Conservation (phyloP, 2,113 vertebrate genomes). For the Ardeotis arabs region DNA sequence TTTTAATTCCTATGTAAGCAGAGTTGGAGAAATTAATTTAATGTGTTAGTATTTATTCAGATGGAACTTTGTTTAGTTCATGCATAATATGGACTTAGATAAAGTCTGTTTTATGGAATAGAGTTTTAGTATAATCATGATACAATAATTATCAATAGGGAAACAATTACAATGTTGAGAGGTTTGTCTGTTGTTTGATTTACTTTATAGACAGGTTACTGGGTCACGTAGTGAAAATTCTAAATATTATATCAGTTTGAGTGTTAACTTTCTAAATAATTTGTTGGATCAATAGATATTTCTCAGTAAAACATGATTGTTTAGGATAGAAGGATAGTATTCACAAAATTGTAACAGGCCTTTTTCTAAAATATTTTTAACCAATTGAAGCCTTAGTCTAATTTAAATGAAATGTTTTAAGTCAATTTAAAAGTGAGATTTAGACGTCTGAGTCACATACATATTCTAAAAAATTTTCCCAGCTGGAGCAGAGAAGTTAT, state of each 20-base stretch:
- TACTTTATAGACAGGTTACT: not conserved
- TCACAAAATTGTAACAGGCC: not conserved
- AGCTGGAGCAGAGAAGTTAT: not conserved
- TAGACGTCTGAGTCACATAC: not conserved
- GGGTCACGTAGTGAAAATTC: not conserved
- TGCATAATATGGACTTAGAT: not conserved
- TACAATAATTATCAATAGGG: not conserved
- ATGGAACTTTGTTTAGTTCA: not conserved
- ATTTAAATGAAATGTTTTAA: not conserved
- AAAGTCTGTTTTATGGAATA: not conserved
- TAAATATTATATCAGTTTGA: not conserved
- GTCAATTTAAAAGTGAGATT: not conserved
- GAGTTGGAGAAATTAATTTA: not conserved
- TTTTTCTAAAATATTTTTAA: not conserved
- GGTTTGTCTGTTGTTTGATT: not conserved
- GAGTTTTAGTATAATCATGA: not conserved
- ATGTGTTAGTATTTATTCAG: not conserved
- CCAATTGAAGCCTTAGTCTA: not conserved
- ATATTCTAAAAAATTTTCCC: not conserved
- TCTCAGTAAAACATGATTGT: not conserved
- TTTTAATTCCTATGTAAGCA: not conserved
- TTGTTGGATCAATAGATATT: not conserved
- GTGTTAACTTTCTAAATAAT: conserved; percentile 16
- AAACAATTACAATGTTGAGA: not conserved
- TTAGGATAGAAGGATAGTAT: not conserved